Base-by-base conservation (phyloP, 2,113 vertebrate genomes). In the Pipa parva region DNA sequence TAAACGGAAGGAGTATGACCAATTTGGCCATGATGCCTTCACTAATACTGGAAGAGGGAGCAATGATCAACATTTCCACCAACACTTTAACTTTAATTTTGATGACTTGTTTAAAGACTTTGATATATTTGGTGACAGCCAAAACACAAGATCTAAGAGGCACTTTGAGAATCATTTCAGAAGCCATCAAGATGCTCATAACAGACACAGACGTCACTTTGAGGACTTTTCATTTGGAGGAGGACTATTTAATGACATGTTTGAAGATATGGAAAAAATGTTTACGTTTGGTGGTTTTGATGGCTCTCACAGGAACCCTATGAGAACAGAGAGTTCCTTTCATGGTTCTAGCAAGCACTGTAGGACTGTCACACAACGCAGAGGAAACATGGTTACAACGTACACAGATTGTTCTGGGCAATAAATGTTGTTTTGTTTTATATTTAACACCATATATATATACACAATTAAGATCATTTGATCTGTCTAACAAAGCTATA, bases 361-460 rank as follows among this genome's bases (percentile, higher is more conserved):
- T 73, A 91, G 92, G 83, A 98, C 94, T 74, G 95, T 99, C 79
- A 99, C 96, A 1, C 90, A 99, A 77, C 87, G 95, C 6, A 83
- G 89, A 79, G 97, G 97, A 69, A 99, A 98, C 83, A 97, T 97
- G 94, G 96, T 99, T 72, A 95, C 93, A 52, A 99, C 96, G 0
- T 97, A 94, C 63, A 97, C 94, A 0, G 95, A 99, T 81, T 99
- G 97, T 83, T 97, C 95, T 21, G 90, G 87, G 56, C 86, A 90
- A 1, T 92, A 81, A 74, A 25, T 26, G 71, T 28, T 26, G 69
- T 72, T 60, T 63, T 26, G 24, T 28, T 17, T 42, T 15, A 48
- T 17, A 11, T 10, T 20, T 9, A 20, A 9, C 45, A 33, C 22
- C 13, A 11, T n/a, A 17, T 20, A 1, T 26, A 9, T 54, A 66